These are phyloP conservation scores for Eupithecia exiguata DNA, from an alignment of 2,888 invertebrate species.

Conservation along the genomic window DNA sequence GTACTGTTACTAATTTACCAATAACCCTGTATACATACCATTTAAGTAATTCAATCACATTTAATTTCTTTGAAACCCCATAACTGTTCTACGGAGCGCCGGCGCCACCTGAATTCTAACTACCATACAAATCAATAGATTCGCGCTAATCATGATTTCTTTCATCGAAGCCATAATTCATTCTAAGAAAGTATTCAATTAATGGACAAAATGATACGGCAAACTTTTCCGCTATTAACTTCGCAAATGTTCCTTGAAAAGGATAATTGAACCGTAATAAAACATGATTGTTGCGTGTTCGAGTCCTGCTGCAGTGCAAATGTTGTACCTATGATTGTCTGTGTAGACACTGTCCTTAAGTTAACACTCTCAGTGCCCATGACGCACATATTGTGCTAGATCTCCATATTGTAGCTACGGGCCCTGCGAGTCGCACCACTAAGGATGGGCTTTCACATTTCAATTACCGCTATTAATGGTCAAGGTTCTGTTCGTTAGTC, in stretches of 20 bases:
- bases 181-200: conserved; percentile 24
- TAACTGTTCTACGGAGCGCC: not conserved
- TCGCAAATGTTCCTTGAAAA: conserved; percentile 8
- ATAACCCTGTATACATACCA: no score
- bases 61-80: not conserved
- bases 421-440: not conserved
- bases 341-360: not conserved
- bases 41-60: no score
- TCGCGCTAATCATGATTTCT: conserved; percentile 26
- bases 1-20: no score
- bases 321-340: not conserved
- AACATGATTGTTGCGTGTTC: not conserved
- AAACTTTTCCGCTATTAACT: conserved; percentile 1
- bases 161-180: conserved; percentile 20
- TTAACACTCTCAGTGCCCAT: not conserved
- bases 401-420: not conserved
- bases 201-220: not conserved
- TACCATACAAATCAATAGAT: conserved; percentile 31
- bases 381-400: not conserved
- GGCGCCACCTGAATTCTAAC: not conserved
- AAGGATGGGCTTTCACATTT: not conserved
- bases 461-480: not conserved
- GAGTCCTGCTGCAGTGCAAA: not conserved
- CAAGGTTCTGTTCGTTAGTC: not conserved
- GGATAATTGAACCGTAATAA: not conserved